phyloP scores from a whole-genome alignment of 2,888 invertebrate species.

The Mayetiola destructor region DNA sequence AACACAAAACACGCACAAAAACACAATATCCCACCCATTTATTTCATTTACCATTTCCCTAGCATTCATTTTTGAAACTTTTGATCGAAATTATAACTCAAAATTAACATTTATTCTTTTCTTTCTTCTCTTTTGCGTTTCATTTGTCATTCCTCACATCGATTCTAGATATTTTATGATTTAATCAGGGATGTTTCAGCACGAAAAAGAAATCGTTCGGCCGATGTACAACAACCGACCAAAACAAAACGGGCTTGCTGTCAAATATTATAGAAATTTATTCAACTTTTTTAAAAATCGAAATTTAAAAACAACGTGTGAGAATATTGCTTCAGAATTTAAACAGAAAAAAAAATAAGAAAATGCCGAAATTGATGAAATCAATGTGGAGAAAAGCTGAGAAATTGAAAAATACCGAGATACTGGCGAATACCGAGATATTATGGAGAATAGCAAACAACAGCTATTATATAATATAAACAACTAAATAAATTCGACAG shows the following conservation, averaged over 20 bases:
- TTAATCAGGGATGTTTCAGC: conserved; percentile 37
- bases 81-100: too few relatives aligned
- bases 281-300: not conserved
- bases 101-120: not conserved
- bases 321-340: not conserved
- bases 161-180: conserved; percentile 35
- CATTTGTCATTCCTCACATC: not conserved
- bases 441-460: too few relatives aligned
- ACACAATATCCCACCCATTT: not conserved
- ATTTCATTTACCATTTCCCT: not conserved
- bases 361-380: too few relatives aligned
- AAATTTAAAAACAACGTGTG: too few relatives aligned
- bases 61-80: not conserved
- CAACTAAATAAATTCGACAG: too few relatives aligned
- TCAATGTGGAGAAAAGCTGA: too few relatives aligned
- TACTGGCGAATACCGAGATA: too few relatives aligned
- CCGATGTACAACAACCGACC: conserved; percentile 34
- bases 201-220: conserved; percentile 36
- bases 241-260: conserved; percentile 36
- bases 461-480: too few relatives aligned
- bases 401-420: too few relatives aligned
- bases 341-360: too few relatives aligned
- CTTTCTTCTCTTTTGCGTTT: not conserved
- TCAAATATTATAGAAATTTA: conserved; percentile 33
- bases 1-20: not conserved